These are phyloP conservation scores for Limonius californicus DNA, from an alignment of 1,140 invertebrate genomes.

Conservation along the genomic window DNA sequence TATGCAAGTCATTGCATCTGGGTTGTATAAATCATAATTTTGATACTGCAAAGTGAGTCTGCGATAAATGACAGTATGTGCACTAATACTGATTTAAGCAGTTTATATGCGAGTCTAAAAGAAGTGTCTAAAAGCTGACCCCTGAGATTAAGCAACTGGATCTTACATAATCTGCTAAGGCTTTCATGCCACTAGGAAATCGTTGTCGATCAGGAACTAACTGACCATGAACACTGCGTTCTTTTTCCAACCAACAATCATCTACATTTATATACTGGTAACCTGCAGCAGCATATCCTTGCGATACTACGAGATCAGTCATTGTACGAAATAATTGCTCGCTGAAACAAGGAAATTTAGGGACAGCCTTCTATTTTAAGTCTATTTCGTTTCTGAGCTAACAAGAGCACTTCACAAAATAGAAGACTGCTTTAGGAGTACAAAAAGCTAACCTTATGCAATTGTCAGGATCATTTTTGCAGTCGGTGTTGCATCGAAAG, in stretches of 20 bases:
- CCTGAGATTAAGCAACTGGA: background rate
- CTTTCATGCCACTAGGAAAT: constrained; percentile 91
- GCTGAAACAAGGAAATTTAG: constrained; percentile 54
- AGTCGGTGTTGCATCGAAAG: constrained; percentile 91
- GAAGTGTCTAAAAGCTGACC: no score
- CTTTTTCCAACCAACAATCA: constrained; percentile 90
- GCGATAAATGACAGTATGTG: no score
- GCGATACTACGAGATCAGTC: constrained; percentile 83
- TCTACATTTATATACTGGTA: constrained; percentile 95
- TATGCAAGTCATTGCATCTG: no score
- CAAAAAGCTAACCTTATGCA: constrained; percentile 74
- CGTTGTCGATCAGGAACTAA: constrained; percentile 81
- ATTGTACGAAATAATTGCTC: constrained; percentile 88
- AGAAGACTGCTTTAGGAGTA: background rate
- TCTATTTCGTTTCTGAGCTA: background rate
- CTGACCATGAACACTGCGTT: constrained; percentile 67
- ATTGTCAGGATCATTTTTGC: constrained; percentile 86
- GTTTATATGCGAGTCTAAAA: no score
- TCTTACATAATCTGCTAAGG: constrained; percentile 87
- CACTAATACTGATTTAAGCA: no score
- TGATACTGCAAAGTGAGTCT: no score
- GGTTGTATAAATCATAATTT: no score
- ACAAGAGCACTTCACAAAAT: background rate
- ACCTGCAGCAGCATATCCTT: constrained; percentile 84
- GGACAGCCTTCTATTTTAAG: background rate